Evolutionary conservation across 2,888 invertebrate genomes (phyloP).

Genomic region (Parelbella ahira): DNA sequence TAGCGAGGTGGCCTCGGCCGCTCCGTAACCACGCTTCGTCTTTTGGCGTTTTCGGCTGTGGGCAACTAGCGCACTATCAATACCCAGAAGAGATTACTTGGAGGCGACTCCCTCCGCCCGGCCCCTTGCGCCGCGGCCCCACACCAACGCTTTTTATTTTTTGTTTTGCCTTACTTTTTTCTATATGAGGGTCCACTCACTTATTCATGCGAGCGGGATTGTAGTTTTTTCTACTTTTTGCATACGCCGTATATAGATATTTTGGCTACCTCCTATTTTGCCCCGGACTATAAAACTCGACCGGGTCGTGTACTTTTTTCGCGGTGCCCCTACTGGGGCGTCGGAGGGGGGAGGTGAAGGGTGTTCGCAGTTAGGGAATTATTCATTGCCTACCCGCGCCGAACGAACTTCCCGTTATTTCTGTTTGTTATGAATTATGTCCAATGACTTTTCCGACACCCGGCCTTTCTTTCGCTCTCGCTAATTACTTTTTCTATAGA

Average conservation of each 20-base stretch:
- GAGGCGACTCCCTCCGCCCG: conserved; percentile 35
- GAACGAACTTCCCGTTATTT: conserved; percentile 78
- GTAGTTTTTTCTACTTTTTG: conserved; percentile 70
- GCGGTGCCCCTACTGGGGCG: conserved; percentile 56
- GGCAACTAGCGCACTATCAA: conserved; percentile 33
- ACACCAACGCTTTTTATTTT: conserved; percentile 49
- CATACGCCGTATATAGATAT: conserved; percentile 75
- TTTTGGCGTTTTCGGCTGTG: no score
- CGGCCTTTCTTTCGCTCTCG: conserved; percentile 69
- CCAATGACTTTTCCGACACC: conserved; percentile 75
- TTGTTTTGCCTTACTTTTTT: conserved; percentile 67
- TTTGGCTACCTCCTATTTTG: conserved; percentile 77
- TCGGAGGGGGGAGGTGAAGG: conserved; percentile 44
- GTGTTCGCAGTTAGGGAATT: conserved; percentile 79
- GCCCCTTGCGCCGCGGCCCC: conserved; percentile 42
- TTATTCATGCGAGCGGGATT: conserved; percentile 78
- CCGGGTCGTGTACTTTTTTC: conserved; percentile 75
- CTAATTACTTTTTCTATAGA: conserved; percentile 74
- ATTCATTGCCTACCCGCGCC: conserved; percentile 79
- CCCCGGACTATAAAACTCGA: conserved; percentile 76
- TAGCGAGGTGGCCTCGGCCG: no score
- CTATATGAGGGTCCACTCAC: conserved; percentile 74
- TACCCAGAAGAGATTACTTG: no score
- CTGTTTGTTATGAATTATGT: conserved; percentile 80
- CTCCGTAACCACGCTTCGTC: no score